Percentiles rank a stretch among this genome's conserved stretches.
Conservation (phyloP, 2,797 vertebrate genomes). For the Lithobates sylvaticus region DNA sequence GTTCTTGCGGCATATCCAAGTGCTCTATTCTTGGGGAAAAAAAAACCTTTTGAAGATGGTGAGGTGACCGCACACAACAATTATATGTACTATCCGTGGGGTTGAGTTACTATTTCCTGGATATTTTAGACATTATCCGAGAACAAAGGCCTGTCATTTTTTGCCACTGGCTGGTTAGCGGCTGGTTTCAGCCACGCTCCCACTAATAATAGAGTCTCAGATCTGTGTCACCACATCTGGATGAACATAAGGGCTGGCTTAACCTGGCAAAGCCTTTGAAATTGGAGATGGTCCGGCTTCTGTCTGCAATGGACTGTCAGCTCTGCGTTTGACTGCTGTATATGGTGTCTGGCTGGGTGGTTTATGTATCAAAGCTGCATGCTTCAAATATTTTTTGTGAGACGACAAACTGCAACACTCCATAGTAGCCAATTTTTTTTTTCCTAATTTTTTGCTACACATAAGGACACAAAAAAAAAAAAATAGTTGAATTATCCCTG, state of each 20-base stretch:
- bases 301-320: conserved; percentile 8
- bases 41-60: neutral
- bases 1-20: too few relatives aligned
- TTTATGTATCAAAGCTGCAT: too few relatives aligned
- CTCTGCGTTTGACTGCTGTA: neutral
- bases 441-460: too few relatives aligned
- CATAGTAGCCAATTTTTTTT: too few relatives aligned
- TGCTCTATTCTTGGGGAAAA: too few relatives aligned
- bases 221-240: neutral
- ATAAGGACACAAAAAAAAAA: too few relatives aligned
- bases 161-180: neutral
- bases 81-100: neutral
- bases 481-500: too few relatives aligned
- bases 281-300: conserved; percentile 21
- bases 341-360: neutral
- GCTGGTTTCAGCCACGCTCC: neutral
- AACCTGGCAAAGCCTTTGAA: conserved; percentile 24
- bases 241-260: neutral
- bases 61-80: neutral
- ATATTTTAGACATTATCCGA: neutral
- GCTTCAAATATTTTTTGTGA: too few relatives aligned
- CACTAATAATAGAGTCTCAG: neutral
- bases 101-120: neutral
- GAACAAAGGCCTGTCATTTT: neutral
- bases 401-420: too few relatives aligned